A percentile compares a stretch with the other conserved stretches of the same genome.
phyloP scores from a whole-genome alignment of 92 coral and sea anemone species.

The Siderastrea siderea region DNA sequence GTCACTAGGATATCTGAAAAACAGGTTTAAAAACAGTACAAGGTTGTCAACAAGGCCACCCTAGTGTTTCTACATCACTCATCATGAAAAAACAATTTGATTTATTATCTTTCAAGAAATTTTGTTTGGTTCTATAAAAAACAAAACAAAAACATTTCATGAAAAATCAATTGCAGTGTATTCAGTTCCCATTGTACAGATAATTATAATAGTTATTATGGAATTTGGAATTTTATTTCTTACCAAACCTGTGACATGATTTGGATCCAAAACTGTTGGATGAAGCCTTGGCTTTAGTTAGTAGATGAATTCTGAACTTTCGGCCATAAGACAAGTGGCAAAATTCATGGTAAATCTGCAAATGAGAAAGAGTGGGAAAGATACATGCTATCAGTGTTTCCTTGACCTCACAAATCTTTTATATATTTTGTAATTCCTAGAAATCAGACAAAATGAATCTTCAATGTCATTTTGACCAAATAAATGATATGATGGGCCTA shows the following conservation, averaged over 20 bases:
- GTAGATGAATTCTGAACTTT: constrained; percentile 85
- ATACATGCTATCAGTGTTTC: neutral
- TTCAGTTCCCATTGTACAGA: neutral
- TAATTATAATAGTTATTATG: neutral
- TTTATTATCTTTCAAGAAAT: too few species aligned
- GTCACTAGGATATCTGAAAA: constrained; percentile 89
- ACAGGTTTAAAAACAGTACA: neutral
- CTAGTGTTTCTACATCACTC: too few species aligned
- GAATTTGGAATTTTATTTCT: constrained; percentile 3
- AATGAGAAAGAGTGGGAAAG: neutral
- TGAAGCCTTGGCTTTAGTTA: constrained; percentile 95
- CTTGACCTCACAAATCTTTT: too few species aligned
- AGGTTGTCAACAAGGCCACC: too few species aligned
- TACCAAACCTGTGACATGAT: constrained; percentile 93
- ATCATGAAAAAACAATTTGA: too few species aligned
- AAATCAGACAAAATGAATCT: too few species aligned
- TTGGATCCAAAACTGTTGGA: constrained; percentile 93
- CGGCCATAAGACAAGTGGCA: constrained; percentile 94
- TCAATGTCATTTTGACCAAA: too few species aligned
- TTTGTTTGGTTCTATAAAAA: too few species aligned
- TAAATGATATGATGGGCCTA: too few species aligned
- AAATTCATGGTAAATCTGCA: constrained; percentile 94
- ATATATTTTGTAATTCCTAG: too few species aligned
- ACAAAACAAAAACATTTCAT: too few species aligned
- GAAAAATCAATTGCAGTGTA: too few species aligned